Percentiles rank a stretch among this genome's conserved stretches.
These are phyloP conservation scores for Masticophis lateralis DNA, from an alignment of 2,797 vertebrate species.

Conservation along the genomic window DNA sequence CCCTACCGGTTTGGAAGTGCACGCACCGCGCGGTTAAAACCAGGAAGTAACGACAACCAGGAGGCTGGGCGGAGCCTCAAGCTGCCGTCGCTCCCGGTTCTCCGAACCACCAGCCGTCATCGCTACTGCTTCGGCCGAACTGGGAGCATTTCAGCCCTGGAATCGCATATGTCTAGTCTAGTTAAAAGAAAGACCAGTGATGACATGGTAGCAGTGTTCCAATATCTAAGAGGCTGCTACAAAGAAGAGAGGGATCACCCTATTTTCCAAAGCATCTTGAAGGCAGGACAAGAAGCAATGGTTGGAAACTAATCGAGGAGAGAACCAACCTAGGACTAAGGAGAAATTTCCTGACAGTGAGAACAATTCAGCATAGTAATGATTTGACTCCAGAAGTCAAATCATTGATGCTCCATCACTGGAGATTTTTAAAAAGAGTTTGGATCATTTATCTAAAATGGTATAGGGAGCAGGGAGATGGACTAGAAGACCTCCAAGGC, in stretches of 20 bases:
- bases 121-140: too few species aligned
- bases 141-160: too few species aligned
- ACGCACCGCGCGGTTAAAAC: too few species aligned
- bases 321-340: not conserved
- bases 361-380: not conserved
- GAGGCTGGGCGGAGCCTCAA: too few species aligned
- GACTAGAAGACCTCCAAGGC: not conserved
- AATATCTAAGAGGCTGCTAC: not conserved
- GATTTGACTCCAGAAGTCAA: too few species aligned
- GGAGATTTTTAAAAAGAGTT: not conserved
- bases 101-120: too few species aligned
- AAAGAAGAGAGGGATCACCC: not conserved
- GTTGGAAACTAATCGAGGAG: not conserved
- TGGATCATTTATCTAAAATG: not conserved
- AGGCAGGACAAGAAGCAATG: not conserved
- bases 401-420: too few species aligned
- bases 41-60: too few species aligned
- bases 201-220: not conserved
- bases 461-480: not conserved
- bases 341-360: not conserved
- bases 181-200: not conserved
- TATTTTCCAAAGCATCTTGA: not conserved
- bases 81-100: too few species aligned
- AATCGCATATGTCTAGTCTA: not conserved
- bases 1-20: too few species aligned